Evolutionary conservation across 1,140 invertebrate genomes (phyloP).

Genomic region (Antheraea mylitta): DNA sequence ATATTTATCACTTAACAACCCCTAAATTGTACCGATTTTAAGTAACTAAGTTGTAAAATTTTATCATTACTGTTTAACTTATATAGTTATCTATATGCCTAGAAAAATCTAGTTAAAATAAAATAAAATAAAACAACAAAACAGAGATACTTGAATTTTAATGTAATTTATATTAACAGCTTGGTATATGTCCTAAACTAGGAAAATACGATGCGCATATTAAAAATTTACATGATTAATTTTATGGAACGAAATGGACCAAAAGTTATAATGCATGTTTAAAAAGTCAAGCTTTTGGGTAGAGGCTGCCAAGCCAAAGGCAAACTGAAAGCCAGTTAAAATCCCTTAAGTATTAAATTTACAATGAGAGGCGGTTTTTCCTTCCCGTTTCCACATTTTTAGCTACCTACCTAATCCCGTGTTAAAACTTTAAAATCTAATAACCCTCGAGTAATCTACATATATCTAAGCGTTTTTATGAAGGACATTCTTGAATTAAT

Average conservation of each 20-base stretch:
- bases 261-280: slow-evolving; percentile 30
- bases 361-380: slow-evolving; percentile 32
- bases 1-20: too few relatives aligned
- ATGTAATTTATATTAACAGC: too few relatives aligned
- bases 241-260: slow-evolving; percentile 10
- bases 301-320: slow-evolving; percentile 18
- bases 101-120: too few relatives aligned
- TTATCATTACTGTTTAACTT: too few relatives aligned
- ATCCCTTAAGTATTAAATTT: slow-evolving; percentile 32
- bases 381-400: slow-evolving; percentile 6
- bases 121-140: too few relatives aligned
- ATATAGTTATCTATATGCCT: too few relatives aligned
- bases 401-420: slow-evolving; percentile 2
- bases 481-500: background rate
- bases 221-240: background rate
- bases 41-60: too few relatives aligned
- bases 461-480: background rate
- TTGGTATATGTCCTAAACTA: too few relatives aligned
- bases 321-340: slow-evolving; percentile 25
- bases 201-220: too few relatives aligned
- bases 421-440: slow-evolving; percentile 26
- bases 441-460: slow-evolving; percentile 6
- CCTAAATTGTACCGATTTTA: too few relatives aligned
- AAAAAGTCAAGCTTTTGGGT: slow-evolving; percentile 20
- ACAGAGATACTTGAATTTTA: too few relatives aligned